phyloP scores from a whole-genome alignment of 2,888 invertebrate species.

The Thera obeliscata region DNA sequence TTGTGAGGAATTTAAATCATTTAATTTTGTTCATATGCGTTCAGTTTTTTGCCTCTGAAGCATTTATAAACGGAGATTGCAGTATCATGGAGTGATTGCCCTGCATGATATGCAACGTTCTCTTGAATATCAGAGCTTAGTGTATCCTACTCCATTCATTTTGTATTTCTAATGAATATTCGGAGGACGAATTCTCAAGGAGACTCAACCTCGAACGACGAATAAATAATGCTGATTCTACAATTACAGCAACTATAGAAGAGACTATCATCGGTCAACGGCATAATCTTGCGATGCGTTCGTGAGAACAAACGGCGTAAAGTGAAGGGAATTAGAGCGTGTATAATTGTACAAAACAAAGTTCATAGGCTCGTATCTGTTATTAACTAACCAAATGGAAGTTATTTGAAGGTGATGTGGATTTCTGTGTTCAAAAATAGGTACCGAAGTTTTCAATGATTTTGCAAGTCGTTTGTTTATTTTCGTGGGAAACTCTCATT shows the following conservation, averaged over 20 bases:
- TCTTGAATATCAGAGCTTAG: constrained; percentile 11
- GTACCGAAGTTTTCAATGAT: constrained; percentile 9
- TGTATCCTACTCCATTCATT: background rate
- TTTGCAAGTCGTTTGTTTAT: constrained; percentile 21
- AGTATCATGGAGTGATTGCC: constrained; percentile 17
- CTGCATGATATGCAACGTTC: constrained; percentile 24
- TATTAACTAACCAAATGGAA: background rate
- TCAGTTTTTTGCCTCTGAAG: constrained; percentile 30
- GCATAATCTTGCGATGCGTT: constrained; percentile 20
- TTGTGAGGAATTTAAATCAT: constrained; percentile 44
- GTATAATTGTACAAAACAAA: constrained; percentile 26
- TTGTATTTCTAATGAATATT: no score
- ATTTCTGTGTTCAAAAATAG: background rate
- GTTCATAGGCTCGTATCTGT: constrained; percentile 14
- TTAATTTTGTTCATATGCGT: constrained; percentile 18
- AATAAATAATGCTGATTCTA: background rate
- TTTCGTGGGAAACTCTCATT: constrained; percentile 49
- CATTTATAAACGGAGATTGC: constrained; percentile 9
- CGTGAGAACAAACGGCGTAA: constrained; percentile 29
- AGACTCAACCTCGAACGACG: background rate
- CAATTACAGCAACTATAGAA: background rate
- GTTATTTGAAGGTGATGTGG: constrained; percentile 1
- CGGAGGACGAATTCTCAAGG: background rate
- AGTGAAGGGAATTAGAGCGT: constrained; percentile 35
- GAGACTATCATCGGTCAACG: constrained; percentile 11